Evolutionary conservation across 2,797 vertebrate genomes (phyloP).

Genomic region (Zalophus californianus): DNA sequence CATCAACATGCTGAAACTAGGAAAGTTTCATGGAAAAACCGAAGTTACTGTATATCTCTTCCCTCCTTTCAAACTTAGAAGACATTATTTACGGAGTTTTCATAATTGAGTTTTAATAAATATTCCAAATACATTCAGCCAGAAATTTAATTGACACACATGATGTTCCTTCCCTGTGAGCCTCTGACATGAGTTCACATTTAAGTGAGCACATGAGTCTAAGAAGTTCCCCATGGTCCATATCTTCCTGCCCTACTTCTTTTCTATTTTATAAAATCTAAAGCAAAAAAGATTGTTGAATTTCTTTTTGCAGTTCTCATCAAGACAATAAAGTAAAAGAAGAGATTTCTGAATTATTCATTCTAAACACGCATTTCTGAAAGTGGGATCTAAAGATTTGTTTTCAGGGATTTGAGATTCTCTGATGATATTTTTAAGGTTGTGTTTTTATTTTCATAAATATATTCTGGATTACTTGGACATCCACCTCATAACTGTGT

Average conservation of each 20-base stretch:
- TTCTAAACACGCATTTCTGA: conserved; percentile 58
- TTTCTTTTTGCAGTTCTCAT: conserved; percentile 39
- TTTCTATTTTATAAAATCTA: conserved; percentile 46
- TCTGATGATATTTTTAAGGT: neutral
- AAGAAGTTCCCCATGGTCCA: neutral
- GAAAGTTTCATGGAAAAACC: conserved; percentile 4
- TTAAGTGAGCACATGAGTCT: neutral
- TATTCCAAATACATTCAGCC: conserved; percentile 7
- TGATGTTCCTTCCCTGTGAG: neutral
- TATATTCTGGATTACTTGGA: neutral
- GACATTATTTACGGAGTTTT: conserved; percentile 54
- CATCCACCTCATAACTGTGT: neutral
- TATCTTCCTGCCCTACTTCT: neutral
- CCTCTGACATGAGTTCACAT: neutral
- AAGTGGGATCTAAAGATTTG: conserved; percentile 8
- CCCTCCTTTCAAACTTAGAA: conserved; percentile 40
- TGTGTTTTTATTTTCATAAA: conserved; percentile 28
- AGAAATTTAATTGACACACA: conserved; percentile 1
- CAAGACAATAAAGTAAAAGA: conserved; percentile 29
- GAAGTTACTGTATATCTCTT: neutral
- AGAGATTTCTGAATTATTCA: neutral
- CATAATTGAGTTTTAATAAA: neutral
- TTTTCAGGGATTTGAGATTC: neutral
- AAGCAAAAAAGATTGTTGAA: neutral
- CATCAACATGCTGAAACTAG: neutral